Evolutionary conservation across 2,888 invertebrate species (phyloP), one percentile per base, ranked within the genome.

Genomic region (Dastarcus helophoroides): DNA sequence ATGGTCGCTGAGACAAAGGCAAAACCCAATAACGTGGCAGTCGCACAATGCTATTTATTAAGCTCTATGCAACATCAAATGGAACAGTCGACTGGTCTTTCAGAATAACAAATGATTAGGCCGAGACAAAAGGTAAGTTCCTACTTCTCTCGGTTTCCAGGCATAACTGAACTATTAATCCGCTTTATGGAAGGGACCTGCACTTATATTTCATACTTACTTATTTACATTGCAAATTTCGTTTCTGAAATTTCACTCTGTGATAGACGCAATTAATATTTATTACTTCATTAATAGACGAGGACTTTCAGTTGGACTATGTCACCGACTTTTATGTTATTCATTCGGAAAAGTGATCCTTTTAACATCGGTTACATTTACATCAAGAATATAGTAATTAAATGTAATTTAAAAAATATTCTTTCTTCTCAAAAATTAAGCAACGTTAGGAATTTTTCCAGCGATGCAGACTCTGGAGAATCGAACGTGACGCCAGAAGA

Each of bases 161-260:
- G 26, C 41, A 43, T 43, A 42, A 44, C 41, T 36, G 31, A 26
- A 32, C 40, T 35, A 43, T 46, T 40, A 46, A 44, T 43, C 46
- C 44, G 39, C 38, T 39, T 40, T 36, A 37, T 41, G 40, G 40
- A 42, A 42, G 37, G 37, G 35, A 34, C 32, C 39, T 39, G 38
- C 45, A n/a, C 19, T 40, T 39, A 38, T 36, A 43, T 39, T 40
- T 37, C 38, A 40, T 39, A 38, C 42, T 40, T 43, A 7, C n/a
- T 9, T 7, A 44, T 42, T 44, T 42, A 44, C 42, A 44, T 42
- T 42, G 39, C 41, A 46, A 46, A 46, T 44, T 41, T 43, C 36
- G 35, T 35, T 38, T 33, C 34, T 29, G 36, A 35, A 38, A 37
- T 42, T 40, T 39, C 37, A 38, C 32, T 40, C 38, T 35, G 38